A percentile compares a stretch with the other conserved stretches of the same genome.
Conservation (phyloP, 2,113 vertebrate species). For the Callipepla californica region DNA sequence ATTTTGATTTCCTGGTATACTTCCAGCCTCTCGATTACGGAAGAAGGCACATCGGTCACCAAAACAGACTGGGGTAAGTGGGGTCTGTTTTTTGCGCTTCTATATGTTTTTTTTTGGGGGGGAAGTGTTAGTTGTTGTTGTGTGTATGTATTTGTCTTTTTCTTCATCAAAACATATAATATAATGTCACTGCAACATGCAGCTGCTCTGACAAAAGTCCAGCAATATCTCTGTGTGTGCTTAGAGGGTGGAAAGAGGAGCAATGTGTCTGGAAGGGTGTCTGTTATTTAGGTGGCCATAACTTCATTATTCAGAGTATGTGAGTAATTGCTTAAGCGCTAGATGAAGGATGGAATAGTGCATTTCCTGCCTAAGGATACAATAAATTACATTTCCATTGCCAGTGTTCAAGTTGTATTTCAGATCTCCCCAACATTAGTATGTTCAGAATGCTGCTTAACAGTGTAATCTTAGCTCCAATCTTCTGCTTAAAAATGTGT, state of each 20-base stretch:
- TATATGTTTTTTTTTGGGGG: no score
- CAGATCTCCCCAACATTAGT: background rate
- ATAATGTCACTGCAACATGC: background rate
- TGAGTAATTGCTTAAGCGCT: background rate
- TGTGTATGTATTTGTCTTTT: background rate
- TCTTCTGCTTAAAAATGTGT: background rate
- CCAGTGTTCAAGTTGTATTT: background rate
- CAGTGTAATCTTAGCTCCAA: background rate
- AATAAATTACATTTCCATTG: background rate
- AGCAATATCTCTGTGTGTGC: background rate
- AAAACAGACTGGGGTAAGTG: background rate
- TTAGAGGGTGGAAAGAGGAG: background rate
- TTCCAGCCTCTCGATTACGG: background rate
- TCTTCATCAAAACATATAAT: background rate
- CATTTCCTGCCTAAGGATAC: background rate
- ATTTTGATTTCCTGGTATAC: background rate
- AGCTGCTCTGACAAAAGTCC: background rate
- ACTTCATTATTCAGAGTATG: background rate
- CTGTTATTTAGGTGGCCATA: background rate
- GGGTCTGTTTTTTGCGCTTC: background rate
- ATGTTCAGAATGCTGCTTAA: background rate
- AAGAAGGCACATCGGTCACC: rapidly evolving
- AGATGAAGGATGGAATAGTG: background rate
- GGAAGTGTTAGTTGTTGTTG: no score
- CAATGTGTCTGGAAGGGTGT: background rate